phyloP scores from a whole-genome alignment of 37 sponge, comb jelly and placozoan species.

The Geodia barretti region DNA sequence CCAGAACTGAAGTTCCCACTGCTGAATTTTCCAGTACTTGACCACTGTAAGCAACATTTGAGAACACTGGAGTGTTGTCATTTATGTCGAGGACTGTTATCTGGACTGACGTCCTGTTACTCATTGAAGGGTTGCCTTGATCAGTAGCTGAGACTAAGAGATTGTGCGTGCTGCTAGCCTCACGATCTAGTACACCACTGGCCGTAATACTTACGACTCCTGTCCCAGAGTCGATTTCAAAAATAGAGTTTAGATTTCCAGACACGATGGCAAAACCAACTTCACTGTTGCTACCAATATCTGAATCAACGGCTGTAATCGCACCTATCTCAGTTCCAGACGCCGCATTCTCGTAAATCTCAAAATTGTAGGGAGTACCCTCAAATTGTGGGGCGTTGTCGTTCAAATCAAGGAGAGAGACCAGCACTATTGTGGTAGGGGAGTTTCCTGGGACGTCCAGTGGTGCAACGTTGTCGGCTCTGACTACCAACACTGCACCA shows the following conservation, averaged over 20 bases:
- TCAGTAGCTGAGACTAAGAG: conserved; percentile 60
- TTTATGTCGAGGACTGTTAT: conserved; percentile 66
- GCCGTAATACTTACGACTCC: conserved; percentile 40
- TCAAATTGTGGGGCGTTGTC: conserved; percentile 71
- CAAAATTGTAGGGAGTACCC: conserved; percentile 5
- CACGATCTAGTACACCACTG: conserved; percentile 38
- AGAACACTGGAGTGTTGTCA: conserved; percentile 68
- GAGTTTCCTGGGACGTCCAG: conserved; percentile 1
- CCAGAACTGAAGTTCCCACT: conserved; percentile 22
- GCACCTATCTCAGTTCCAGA: conserved; percentile 19
- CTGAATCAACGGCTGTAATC: conserved; percentile 42
- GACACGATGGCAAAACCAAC: conserved; percentile 27
- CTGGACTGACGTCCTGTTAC: conserved; percentile 25
- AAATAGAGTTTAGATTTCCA: conserved; percentile 18
- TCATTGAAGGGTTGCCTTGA: conserved; percentile 28
- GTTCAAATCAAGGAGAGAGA: conserved; percentile 53
- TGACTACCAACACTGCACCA: conserved; percentile 25
- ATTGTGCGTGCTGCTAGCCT: background rate
- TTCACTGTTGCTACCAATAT: conserved; percentile 61
- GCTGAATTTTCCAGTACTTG: conserved; percentile 22
- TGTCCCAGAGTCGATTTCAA: conserved; percentile 23
- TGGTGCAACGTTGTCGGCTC: conserved; percentile 48
- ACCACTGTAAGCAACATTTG: background rate
- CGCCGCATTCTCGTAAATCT: conserved; percentile 32
- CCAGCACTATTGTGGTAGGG: conserved; percentile 20